Evolutionary conservation across 2,113 vertebrate species (phyloP).

Genomic region (Sprattus sprattus): DNA sequence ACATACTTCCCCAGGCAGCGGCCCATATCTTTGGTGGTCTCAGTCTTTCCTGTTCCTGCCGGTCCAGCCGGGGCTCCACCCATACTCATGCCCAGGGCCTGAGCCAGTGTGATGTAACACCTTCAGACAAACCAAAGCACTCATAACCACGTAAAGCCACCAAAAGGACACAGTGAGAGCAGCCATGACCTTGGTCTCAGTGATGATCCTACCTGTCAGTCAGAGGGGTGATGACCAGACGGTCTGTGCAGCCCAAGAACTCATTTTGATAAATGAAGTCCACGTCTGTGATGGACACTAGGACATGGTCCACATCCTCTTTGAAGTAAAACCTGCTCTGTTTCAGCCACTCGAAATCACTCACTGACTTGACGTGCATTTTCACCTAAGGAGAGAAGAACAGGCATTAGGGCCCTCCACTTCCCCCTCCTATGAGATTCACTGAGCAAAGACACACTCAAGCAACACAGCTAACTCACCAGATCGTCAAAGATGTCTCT

Average conservation of each 20-base stretch:
- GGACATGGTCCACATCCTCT: slow-evolving; percentile 72
- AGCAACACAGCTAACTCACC: slow-evolving; percentile 60
- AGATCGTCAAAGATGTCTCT: slow-evolving; percentile 87
- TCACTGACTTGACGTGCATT: slow-evolving; percentile 76
- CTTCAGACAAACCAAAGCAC: slow-evolving; percentile 54
- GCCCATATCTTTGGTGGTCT: slow-evolving; percentile 88
- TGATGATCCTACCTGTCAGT: slow-evolving; percentile 79
- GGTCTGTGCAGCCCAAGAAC: slow-evolving; percentile 87
- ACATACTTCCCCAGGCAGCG: slow-evolving; percentile 83
- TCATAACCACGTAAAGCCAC: background rate
- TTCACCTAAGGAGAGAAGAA: slow-evolving; percentile 70
- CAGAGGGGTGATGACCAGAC: slow-evolving; percentile 86
- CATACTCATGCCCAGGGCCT: slow-evolving; percentile 88
- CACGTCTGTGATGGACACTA: slow-evolving; percentile 85
- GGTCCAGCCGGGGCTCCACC: slow-evolving; percentile 86
- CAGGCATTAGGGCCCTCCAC: background rate
- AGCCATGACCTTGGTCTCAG: background rate
- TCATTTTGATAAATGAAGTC: slow-evolving; percentile 88
- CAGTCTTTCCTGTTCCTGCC: slow-evolving; percentile 71
- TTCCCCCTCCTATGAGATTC: background rate
- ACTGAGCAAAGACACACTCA: background rate
- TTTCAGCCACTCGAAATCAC: slow-evolving; percentile 88
- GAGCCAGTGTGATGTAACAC: slow-evolving; percentile 85
- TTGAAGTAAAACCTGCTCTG: slow-evolving; percentile 87
- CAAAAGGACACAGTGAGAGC: no score